A percentile compares a stretch with the other conserved stretches of the same genome.
Evolutionary conservation across 1,140 invertebrate genomes (phyloP).

Genomic region (Lutraria rhynchaena): DNA sequence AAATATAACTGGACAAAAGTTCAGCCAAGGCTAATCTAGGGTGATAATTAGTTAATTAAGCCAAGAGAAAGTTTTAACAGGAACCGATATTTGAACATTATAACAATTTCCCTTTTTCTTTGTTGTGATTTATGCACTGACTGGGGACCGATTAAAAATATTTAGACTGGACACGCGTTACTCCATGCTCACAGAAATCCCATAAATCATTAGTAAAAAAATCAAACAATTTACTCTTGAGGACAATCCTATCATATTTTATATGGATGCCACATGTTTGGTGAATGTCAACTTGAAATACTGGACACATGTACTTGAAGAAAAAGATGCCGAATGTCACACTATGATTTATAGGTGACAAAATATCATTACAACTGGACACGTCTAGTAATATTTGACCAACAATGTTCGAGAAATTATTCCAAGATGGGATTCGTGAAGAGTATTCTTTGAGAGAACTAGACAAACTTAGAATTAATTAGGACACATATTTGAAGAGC

Average conservation of each 20-base stretch:
- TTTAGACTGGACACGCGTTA: slow-evolving; percentile 35
- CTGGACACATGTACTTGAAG: slow-evolving; percentile 23
- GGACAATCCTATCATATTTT: slow-evolving; percentile 1
- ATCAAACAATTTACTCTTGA: slow-evolving; percentile 4
- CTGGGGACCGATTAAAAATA: slow-evolving; percentile 37
- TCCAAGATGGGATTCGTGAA: no score
- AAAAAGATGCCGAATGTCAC: slow-evolving; percentile 36
- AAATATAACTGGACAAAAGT: slow-evolving; percentile 40
- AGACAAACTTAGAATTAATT: no score
- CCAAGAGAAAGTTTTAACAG: slow-evolving; percentile 38
- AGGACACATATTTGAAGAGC: no score
- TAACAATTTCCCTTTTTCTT: slow-evolving; percentile 29
- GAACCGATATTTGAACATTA: slow-evolving; percentile 10
- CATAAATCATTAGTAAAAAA: slow-evolving; percentile 23
- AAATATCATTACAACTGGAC: no score
- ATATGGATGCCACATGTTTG: neutral
- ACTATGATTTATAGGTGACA: slow-evolving; percentile 29
- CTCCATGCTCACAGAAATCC: slow-evolving; percentile 7
- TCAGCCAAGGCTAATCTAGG: slow-evolving; percentile 20
- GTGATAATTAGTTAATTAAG: slow-evolving; percentile 40
- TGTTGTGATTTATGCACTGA: slow-evolving; percentile 34
- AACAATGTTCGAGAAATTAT: no score
- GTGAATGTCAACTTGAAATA: slow-evolving; percentile 6
- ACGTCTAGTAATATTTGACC: no score
- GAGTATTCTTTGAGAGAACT: no score